Conservation (phyloP, 2,888 invertebrate species). For the Dynastes grantii region DNA sequence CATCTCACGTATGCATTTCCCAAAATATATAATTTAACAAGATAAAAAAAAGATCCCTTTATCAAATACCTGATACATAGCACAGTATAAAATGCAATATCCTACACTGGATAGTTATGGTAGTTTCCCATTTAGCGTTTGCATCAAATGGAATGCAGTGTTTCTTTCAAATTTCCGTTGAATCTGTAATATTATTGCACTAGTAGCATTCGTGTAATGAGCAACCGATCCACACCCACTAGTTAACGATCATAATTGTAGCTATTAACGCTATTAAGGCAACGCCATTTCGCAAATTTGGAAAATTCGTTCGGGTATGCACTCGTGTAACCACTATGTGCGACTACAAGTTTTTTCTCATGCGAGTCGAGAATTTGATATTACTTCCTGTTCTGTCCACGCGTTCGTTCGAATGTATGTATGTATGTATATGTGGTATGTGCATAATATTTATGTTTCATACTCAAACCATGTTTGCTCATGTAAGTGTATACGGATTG, state of each 20-base stretch:
- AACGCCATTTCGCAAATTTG: constrained; percentile 27
- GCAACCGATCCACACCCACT: constrained; percentile 11
- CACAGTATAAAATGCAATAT: neutral
- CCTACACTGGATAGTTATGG: too few relatives aligned
- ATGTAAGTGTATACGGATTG: constrained; percentile 12
- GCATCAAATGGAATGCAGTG: too few relatives aligned
- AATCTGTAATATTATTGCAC: constrained; percentile 8
- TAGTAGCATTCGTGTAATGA: constrained; percentile 21
- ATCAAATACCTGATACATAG: too few relatives aligned
- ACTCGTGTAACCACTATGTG: constrained; percentile 9
- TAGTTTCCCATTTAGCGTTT: neutral
- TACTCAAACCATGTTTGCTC: constrained; percentile 20
- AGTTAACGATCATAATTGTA: neutral
- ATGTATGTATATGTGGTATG: constrained; percentile 26
- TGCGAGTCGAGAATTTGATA: constrained; percentile 32
- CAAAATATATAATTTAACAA: too few relatives aligned
- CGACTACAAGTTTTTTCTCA: constrained; percentile 16
- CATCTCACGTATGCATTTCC: too few relatives aligned
- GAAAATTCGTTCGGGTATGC: constrained; percentile 15
- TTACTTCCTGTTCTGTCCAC: constrained; percentile 40
- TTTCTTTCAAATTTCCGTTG: too few relatives aligned
- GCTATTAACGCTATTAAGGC: constrained; percentile 14
- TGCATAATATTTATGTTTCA: constrained; percentile 19
- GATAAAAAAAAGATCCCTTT: too few relatives aligned
- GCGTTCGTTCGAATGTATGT: constrained; percentile 7